Base-by-base conservation (phyloP, 2,888 invertebrate species). In the Cephonodes hylas region DNA sequence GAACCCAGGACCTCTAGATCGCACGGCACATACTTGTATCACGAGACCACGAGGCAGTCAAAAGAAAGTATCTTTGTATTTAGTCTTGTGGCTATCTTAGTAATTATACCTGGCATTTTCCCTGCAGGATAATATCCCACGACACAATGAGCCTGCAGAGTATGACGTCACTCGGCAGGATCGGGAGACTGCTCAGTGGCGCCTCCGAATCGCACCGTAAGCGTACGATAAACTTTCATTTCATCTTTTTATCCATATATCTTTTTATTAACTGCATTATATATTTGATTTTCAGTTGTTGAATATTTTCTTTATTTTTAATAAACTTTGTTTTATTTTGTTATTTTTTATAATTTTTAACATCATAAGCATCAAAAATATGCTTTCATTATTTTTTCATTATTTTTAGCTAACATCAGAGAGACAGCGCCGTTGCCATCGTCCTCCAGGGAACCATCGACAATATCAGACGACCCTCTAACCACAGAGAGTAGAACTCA, bases 131-230 rank as follows among this genome's bases (percentile, higher is more conserved):
- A 68, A 97, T 97, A 76, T 97, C 98, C 72, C 96, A 96, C 76
- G 97, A 97, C 85, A 95, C 97, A 15, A 94, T 97, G 84, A 97
- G 97, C 81, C 90, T 97, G 74, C 97, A 97, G 84, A 97, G 97
- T 80, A 96, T 97, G 94, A 96, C 97, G 73, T 97, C 97, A 58
- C 91, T 97, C 63, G 97, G 97, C 23, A 93, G 97, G 73, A 95
- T 97, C 66, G 97, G 97, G 27, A 93, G 96, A 71, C 95, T 97
- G 79, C 93, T 97, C 67, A 95, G 96, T 62, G 96, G 96, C 27
- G 94, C 93, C 42, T 89, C 94, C 4, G 95, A 95, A 77, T 93
- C 94, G 42, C 93, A 94, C 68, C 88, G 94, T 94, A 75, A 89
- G 89, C 84, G 27, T 42, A 46, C 18, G 44, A 56, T 7, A n/a